Evolutionary conservation across 2,113 vertebrate genomes (phyloP), one percentile per base, ranked within the genome.

Genomic region (Merops nubicus): DNA sequence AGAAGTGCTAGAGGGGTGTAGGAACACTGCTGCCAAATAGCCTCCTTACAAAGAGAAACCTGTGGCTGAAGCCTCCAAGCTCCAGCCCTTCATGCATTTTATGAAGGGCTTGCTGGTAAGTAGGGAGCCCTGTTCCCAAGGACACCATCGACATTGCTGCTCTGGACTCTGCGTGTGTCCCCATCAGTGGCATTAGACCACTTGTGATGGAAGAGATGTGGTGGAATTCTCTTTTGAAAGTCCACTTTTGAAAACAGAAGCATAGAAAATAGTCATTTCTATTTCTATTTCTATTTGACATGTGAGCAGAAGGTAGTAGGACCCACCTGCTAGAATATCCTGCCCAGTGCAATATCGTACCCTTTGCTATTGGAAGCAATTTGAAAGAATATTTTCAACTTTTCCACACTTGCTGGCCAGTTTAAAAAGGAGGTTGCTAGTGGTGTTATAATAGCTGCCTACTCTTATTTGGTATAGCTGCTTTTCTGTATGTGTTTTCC

Each of bases 361-460:
- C 54, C 34, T 83, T 89, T 88, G 62, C 75, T 68, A 6, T 68
- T 91, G 42, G 38, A 96, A 91, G 20, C 18, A 0, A 34, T 74
- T 65, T 70, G 53, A 79, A 91, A 88, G 33, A 69, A 54, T 11
- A 28, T 85, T 91, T 93, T 72, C 56, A 82, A 63, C 40, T 94
- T 92, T 89, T 94, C 91, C 28, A 2, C 31, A 47, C 56, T 91
- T 53, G 22, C n/a, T 81, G 56, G 43, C 34, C 69, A 87, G 43
- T 75, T 75, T 64, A 31, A 75, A 92, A 91, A 92, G 42, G 62
- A 74, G 67, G 43, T 25, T 85, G 7, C 2, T 69, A 38, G 33
- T 42, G n/a, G 25, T 79, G 23, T 60, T 76, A 48, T 8, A 75
- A 79, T 78, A 91, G 42, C 50, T 62, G 62, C 12, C 80, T 73